Evolutionary conservation across 2,113 vertebrate genomes (phyloP), one percentile per base, ranked within the genome.

Genomic region (Oryzias curvinotus): DNA sequence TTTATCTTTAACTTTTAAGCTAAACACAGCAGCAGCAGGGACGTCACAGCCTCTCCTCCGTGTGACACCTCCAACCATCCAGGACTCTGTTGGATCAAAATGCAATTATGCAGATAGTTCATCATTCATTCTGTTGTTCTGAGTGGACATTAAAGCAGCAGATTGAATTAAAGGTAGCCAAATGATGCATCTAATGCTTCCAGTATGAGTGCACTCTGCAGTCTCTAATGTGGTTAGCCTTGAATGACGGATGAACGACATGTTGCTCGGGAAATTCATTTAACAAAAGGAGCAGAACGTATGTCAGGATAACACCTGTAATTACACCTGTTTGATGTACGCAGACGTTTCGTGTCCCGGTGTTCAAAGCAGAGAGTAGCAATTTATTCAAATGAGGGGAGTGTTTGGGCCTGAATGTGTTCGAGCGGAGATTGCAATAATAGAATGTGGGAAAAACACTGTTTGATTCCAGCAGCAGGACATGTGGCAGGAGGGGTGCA

Each of bases 201-300:
- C 68, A 73, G 78, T 75, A 61, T 26, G 75, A 75, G 64, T 47
- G 51, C 72, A 44, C 55, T 54, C 69, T 60, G 69, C 55, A 70
- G 73, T 52, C 73, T 73, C 78, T 85, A 84, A 85, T 77, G 70
- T 66, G 62, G 81, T 89, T 88, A 75, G 67, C 61, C 52, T 52
- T 0, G 50, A 61, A 84, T 84, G 85, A 87, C 78, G 83, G 84
- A 86, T 87, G 84, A 85, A 75, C 65, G 63, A 85, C 78, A 72
- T 72, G 62, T 61, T 55, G 48, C 72, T 65, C 68, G 15, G 57
- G 45, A 79, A 82, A 90, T 89, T 54, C 54, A 87, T 89, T 83
- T 68, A 56, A 77, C 68, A 30, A 72, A 76, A 76, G 71, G 51
- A 73, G 78, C 68, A 46, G 62, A 66, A 73, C 56, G 1, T 67